A percentile compares a stretch with the other conserved stretches of the same genome.
Conservation (phyloP, 2,797 vertebrate genomes). For the Chrosomus eos region DNA sequence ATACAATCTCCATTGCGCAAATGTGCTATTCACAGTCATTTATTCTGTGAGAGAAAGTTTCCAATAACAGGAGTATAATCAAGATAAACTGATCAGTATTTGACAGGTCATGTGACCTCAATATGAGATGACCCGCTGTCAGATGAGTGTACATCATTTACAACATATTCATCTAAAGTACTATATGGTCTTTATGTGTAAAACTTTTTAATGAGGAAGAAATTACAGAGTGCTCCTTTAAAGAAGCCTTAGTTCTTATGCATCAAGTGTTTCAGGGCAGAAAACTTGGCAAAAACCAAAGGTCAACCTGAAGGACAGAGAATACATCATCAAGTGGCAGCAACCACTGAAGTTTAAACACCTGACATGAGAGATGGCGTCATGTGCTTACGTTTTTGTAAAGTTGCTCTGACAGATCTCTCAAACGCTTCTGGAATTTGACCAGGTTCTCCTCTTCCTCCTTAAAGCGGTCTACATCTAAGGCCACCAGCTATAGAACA, state of each 20-base stretch:
- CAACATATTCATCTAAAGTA: too few relatives aligned
- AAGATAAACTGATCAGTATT: background rate
- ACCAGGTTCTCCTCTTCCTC: constrained; percentile 85
- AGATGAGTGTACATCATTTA: background rate
- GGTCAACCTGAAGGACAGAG: constrained; percentile 21
- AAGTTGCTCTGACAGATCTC: constrained; percentile 94
- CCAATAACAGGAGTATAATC: background rate
- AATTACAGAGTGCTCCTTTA: background rate
- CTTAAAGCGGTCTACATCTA: constrained; percentile 90
- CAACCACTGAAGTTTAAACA: background rate
- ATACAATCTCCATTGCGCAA: background rate
- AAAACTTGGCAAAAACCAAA: constrained; percentile 25
- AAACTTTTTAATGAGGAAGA: background rate
- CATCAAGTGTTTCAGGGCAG: background rate
- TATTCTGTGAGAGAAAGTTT: background rate
- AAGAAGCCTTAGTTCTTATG: background rate
- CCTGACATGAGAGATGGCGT: background rate
- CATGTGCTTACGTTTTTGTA: constrained; percentile 89
- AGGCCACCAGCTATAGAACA: constrained; percentile 89
- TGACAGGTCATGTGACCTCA: background rate
- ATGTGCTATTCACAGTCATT: background rate
- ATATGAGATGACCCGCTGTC: too few relatives aligned
- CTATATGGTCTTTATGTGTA: too few relatives aligned
- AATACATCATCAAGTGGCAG: background rate
- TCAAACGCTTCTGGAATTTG: constrained; percentile 89